Conservation (phyloP, 2,888 invertebrate species). For the Campoplex capitator region DNA sequence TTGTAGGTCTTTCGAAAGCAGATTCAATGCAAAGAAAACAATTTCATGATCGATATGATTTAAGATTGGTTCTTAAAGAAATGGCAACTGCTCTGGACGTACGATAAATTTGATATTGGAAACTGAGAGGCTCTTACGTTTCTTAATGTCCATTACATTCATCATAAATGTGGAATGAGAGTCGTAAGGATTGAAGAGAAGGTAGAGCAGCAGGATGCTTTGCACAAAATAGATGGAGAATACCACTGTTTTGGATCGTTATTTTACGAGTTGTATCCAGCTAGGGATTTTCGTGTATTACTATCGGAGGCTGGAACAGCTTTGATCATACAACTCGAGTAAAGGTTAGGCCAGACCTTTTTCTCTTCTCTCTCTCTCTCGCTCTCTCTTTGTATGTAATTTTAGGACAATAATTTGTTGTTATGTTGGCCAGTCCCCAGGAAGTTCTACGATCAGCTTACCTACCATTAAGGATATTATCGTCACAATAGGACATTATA, state of each 20-base stretch:
- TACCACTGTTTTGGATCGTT: not conserved
- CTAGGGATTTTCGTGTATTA: conserved; percentile 2
- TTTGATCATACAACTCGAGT: conserved; percentile 8
- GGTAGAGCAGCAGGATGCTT: not conserved
- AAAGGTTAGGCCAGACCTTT: conserved; percentile 10
- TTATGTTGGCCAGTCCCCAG: conserved; percentile 69
- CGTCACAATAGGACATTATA: conserved; percentile 69
- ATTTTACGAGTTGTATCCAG: conserved; percentile 16
- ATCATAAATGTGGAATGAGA: conserved; percentile 47
- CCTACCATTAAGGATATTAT: conserved; percentile 70
- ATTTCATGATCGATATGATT: conserved; percentile 14
- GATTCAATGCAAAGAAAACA: conserved; percentile 4
- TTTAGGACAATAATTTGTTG: conserved; percentile 70
- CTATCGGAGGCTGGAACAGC: conserved; percentile 1
- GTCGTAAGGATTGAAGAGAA: conserved; percentile 27
- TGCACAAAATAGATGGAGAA: not conserved
- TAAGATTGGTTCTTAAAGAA: conserved; percentile 5
- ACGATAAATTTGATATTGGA: conserved; percentile 12
- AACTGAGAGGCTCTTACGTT: conserved; percentile 21
- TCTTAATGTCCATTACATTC: conserved; percentile 31
- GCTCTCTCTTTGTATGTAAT: not conserved
- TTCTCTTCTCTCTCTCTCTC: too few species aligned
- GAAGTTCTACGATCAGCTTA: conserved; percentile 75
- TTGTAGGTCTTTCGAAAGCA: not conserved
- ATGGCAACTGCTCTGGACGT: not conserved